Evolutionary conservation across 2,797 vertebrate genomes (phyloP).

Genomic region (Acanthiza pusilla): DNA sequence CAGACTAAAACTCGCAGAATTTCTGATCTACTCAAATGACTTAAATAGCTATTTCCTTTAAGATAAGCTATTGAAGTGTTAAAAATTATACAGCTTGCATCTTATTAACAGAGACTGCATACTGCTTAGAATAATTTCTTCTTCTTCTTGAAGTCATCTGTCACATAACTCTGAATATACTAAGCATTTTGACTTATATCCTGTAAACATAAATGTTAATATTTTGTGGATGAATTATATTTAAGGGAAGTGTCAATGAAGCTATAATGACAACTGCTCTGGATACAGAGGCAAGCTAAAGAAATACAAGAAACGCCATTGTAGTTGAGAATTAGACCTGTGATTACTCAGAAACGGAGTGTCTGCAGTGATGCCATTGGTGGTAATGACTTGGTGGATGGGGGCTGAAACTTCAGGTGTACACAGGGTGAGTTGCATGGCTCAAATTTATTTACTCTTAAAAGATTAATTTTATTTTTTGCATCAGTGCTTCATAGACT

Average conservation of each 20-base stretch:
- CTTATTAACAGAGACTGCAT: neutral
- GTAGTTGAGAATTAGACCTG: neutral
- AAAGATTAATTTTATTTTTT: neutral
- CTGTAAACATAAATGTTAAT: neutral
- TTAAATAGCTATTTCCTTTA: neutral
- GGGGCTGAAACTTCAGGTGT: neutral
- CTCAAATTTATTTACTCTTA: neutral
- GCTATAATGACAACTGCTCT: neutral
- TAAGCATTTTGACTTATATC: neutral
- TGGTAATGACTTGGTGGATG: neutral
- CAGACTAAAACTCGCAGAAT: neutral
- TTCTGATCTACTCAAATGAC: slow-evolving; percentile 4
- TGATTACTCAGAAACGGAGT: neutral
- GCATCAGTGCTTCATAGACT: neutral
- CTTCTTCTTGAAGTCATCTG: neutral
- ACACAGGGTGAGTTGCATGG: neutral
- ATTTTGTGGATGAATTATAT: neutral
- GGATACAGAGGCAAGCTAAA: neutral
- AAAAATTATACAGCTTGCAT: slow-evolving; percentile 10
- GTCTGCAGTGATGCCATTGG: neutral
- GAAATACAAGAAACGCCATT: neutral
- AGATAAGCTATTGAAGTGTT: neutral
- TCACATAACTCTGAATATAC: neutral
- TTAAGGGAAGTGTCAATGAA: neutral
- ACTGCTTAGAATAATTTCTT: neutral